Percentiles rank a stretch among this genome's conserved stretches.
These are phyloP conservation scores for Bombus affinis DNA, from an alignment of 1,140 invertebrate species.

Conservation along the genomic window DNA sequence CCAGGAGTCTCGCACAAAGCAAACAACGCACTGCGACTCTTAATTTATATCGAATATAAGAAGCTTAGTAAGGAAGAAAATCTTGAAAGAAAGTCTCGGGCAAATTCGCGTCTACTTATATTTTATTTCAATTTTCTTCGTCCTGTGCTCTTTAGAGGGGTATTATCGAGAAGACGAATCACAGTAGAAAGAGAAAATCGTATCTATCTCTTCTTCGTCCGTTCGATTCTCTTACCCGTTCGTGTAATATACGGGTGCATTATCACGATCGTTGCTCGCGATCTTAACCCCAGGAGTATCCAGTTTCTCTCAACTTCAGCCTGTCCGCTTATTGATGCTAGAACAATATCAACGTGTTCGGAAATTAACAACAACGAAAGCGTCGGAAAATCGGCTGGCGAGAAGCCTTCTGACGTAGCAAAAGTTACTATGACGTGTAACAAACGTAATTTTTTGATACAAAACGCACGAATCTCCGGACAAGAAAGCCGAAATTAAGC, in stretches of 20 bases:
- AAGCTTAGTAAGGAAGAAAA: not conserved
- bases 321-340: too few species aligned
- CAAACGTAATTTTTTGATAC: too few species aligned
- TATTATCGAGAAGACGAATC: not conserved
- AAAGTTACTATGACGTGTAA: too few species aligned
- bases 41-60: constrained; percentile 2
- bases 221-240: not conserved
- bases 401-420: too few species aligned
- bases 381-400: too few species aligned
- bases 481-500: too few species aligned
- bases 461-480: too few species aligned
- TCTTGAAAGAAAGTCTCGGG: not conserved
- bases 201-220: not conserved
- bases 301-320: not conserved
- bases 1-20: not conserved
- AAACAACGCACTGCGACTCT: not conserved
- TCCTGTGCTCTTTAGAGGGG: too few species aligned
- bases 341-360: not conserved
- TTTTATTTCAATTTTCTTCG: not conserved
- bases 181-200: too few species aligned
- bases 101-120: not conserved
- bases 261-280: not conserved
- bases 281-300: not conserved
- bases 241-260: not conserved
- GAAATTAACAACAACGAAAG: not conserved